These are phyloP conservation scores for Lutraria lutraria DNA, from an alignment of 2,888 invertebrate genomes.

Conservation along the genomic window DNA sequence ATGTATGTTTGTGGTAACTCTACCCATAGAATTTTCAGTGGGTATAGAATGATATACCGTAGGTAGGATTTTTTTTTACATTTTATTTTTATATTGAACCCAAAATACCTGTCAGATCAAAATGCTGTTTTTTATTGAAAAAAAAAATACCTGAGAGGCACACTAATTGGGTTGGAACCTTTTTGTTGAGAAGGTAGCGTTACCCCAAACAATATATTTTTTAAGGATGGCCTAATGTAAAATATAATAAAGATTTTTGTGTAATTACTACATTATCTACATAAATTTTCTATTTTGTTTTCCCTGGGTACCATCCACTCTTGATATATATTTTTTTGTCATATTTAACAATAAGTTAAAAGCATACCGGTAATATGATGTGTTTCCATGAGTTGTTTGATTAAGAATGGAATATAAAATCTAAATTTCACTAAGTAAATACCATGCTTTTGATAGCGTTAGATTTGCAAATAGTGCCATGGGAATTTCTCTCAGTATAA, in stretches of 20 bases:
- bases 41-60: too few relatives aligned
- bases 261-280: not conserved
- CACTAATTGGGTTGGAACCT: too few relatives aligned
- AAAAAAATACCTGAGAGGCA: too few relatives aligned
- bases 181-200: too few relatives aligned
- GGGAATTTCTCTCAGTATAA: constrained; percentile 35
- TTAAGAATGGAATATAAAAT: constrained; percentile 1
- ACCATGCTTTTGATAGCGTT: constrained; percentile 15
- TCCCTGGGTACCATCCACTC: not conserved
- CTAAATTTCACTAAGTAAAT: constrained; percentile 15
- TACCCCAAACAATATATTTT: not conserved
- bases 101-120: too few relatives aligned
- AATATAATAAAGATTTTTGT: not conserved
- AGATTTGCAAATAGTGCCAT: constrained; percentile 41
- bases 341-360: not conserved
- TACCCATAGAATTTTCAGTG: too few relatives aligned
- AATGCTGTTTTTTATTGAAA: too few relatives aligned
- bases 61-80: too few relatives aligned
- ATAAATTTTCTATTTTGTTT: not conserved
- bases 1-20: too few relatives aligned
- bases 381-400: not conserved
- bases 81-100: too few relatives aligned
- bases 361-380: not conserved
- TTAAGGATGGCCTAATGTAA: not conserved
- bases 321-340: not conserved